Percentiles rank a stretch among this genome's conserved stretches.
phyloP scores from a whole-genome alignment of 2,113 vertebrate species.

The Dipodomys merriami region DNA sequence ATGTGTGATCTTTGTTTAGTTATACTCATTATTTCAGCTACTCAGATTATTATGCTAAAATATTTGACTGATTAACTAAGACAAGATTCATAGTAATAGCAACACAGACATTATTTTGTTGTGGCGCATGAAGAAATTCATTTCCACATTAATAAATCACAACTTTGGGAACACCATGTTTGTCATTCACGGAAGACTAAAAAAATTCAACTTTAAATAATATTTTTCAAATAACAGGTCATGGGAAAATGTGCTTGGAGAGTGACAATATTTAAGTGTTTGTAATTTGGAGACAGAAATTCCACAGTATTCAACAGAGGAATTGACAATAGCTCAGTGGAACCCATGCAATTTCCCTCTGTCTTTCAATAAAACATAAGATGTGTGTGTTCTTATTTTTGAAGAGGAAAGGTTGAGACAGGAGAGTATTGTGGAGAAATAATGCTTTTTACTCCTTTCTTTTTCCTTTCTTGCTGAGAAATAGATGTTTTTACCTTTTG shows the following conservation, averaged over 20 bases:
- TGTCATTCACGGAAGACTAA: constrained; percentile 41
- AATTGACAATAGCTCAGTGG: neutral
- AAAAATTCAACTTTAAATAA: constrained; percentile 15
- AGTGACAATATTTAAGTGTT: neutral
- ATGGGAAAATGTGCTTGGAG: neutral
- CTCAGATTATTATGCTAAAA: constrained; percentile 53
- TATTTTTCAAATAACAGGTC: constrained; percentile 34
- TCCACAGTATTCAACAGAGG: neutral
- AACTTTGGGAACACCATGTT: constrained; percentile 1
- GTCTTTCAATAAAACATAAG: neutral
- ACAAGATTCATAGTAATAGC: neutral
- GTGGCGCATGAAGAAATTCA: neutral
- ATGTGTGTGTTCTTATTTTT: neutral
- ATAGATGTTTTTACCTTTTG: neutral
- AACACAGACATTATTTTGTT: constrained; percentile 17
- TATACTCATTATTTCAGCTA: constrained; percentile 41
- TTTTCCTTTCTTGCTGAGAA: neutral
- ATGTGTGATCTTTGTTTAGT: constrained; percentile 48
- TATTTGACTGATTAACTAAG: constrained; percentile 50
- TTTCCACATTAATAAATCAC: constrained; percentile 68
- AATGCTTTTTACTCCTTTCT: neutral
- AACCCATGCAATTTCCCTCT: neutral
- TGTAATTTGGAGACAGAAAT: neutral
- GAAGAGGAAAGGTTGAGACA: neutral
- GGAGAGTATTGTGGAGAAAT: neutral